A percentile compares a stretch with the other conserved stretches of the same genome.
These are phyloP conservation scores for Salvelinus alpinus DNA, from an alignment of 2,113 vertebrate species.

Conservation along the genomic window DNA sequence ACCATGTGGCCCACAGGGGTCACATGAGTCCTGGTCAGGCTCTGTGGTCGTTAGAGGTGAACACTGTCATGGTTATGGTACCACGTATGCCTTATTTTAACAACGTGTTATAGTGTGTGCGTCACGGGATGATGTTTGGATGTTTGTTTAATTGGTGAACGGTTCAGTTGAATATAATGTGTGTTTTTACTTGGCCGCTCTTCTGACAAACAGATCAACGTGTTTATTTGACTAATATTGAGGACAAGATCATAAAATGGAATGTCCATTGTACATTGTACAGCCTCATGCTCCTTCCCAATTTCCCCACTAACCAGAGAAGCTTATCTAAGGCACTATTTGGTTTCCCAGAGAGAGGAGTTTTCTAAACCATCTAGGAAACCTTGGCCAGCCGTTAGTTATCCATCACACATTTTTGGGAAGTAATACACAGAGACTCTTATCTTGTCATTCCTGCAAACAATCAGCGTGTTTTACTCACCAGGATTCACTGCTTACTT, in stretches of 20 bases:
- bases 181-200: background rate
- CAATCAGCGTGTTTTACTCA: constrained; percentile 46
- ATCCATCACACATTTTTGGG: constrained; percentile 47
- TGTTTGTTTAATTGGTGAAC: background rate
- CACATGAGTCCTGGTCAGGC: constrained; percentile 24
- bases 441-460: constrained; percentile 53
- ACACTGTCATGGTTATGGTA: constrained; percentile 12
- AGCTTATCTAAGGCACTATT: background rate
- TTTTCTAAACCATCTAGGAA: constrained; percentile 28
- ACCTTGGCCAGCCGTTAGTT: constrained; percentile 38
- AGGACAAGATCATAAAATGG: background rate
- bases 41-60: constrained; percentile 2
- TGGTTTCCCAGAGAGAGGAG: constrained; percentile 3
- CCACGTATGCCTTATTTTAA: constrained; percentile 1
- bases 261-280: background rate
- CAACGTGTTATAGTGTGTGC: too few species aligned
- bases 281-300: background rate
- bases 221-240: background rate
- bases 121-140: background rate
- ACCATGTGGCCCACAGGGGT: constrained; percentile 1
- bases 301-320: background rate
- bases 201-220: background rate
- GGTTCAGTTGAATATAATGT: background rate
- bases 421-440: constrained; percentile 24
- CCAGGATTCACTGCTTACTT: constrained; percentile 18